Evolutionary conservation across 2,113 vertebrate genomes (phyloP), one percentile per base, ranked within the genome.

Genomic region (Pachycephala philippinensis): DNA sequence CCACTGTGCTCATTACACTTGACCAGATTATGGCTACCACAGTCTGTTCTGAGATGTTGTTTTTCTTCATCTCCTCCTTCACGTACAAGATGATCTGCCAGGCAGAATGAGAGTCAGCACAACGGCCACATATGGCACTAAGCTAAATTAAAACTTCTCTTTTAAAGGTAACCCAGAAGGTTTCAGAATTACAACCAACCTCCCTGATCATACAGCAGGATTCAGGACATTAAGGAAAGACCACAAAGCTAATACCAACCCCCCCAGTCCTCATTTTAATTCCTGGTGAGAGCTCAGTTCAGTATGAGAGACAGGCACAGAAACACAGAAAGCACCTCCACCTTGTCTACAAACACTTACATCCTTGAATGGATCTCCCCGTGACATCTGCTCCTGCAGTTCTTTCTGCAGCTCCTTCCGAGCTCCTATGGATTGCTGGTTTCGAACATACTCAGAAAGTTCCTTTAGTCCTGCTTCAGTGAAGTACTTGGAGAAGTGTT

Each of bases 401-500:
- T 99, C 99, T 77, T 99, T 99, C 97, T 99, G 99, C 82, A 99
- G 98, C 96, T 99, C 99, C 59, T 99, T 99, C 59, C 99, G 99
- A 77, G 99, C 99, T 24, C 99, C 99, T 44, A 99, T 99, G 93
- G 98, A 99, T 94, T 99, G 99, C 98, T 99, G 99, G 97, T 99
- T 99, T 65, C 99, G 98, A 95, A 99, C 99, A 13, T 99, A 99
- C 93, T 99, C 99, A 0, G 99, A 99, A 64, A 99, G 98, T 96
- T 99, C 99, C 97, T 99, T 99, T 63, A 99, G 97, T 95, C 99
- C 99, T 11, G 99, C 99, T 70, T 99, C 99, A 15, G 99, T 99
- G 95, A 99, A 99, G 97, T 99, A 99, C 97, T 99, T 99, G 28
- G 99, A 99, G 97, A 99, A 99, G 96, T 99, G 99, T 98, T 99